Percentiles rank a stretch among this genome's conserved stretches.
phyloP scores from a whole-genome alignment of 2,888 invertebrate species.

The Drosophila neotestacea region DNA sequence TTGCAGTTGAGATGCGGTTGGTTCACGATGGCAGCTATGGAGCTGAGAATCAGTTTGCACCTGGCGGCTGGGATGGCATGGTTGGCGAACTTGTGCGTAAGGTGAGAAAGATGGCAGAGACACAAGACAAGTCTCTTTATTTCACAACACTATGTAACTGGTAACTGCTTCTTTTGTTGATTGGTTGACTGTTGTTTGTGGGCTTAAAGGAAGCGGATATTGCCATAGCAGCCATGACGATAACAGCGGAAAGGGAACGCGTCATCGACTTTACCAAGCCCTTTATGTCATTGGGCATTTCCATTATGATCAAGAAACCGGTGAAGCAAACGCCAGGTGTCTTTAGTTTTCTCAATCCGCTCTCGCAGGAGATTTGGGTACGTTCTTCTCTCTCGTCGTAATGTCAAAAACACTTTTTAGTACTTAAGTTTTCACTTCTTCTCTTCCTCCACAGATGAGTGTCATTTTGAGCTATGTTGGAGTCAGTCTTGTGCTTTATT shows the following conservation, averaged over 20 bases:
- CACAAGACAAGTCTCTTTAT: conserved; percentile 9
- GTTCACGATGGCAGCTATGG: conserved; percentile 95
- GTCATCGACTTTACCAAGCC: conserved; percentile 99
- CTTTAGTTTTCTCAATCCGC: conserved; percentile 99
- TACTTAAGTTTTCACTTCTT: not conserved
- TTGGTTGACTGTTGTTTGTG: conserved; percentile 3
- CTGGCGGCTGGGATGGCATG: conserved; percentile 95
- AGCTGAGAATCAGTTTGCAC: conserved; percentile 89
- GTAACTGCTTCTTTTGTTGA: conserved; percentile 19
- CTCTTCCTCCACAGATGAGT: conserved; percentile 86
- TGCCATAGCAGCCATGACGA: conserved; percentile 97
- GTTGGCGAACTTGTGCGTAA: conserved; percentile 94
- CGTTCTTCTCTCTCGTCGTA: conserved; percentile 59
- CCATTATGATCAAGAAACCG: conserved; percentile 97
- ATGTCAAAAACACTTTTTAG: not conserved
- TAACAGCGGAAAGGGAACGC: conserved; percentile 95
- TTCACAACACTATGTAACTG: not conserved
- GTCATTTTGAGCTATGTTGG: conserved; percentile 96
- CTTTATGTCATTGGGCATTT: conserved; percentile 97
- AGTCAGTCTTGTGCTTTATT: conserved; percentile 98
- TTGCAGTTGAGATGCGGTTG: conserved; percentile 91
- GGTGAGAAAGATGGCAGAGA: conserved; percentile 86
- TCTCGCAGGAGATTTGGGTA: conserved; percentile 99
- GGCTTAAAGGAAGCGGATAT: conserved; percentile 94
- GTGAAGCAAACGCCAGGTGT: conserved; percentile 96